These are phyloP conservation scores for Cephus runcator DNA, from an alignment of 2,888 invertebrate species.

Conservation along the genomic window DNA sequence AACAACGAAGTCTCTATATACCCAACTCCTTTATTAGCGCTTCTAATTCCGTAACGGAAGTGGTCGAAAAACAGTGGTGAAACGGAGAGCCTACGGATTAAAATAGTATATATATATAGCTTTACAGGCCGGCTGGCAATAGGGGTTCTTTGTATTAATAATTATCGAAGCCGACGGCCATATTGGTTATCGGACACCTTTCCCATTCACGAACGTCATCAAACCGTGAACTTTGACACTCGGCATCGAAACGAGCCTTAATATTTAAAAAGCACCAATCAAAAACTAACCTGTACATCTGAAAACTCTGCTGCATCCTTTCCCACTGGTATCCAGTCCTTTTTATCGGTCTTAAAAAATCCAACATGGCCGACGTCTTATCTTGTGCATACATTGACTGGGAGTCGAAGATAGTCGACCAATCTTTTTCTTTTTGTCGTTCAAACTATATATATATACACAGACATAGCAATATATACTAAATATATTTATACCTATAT, in stretches of 20 bases:
- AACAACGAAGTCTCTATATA: constrained; percentile 41
- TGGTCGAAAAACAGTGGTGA: constrained; percentile 52
- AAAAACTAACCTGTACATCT: neutral
- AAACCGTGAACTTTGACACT: neutral
- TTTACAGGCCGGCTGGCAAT: neutral
- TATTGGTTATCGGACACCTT: neutral
- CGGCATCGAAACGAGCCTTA: neutral
- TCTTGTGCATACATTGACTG: neutral
- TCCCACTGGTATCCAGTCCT: neutral
- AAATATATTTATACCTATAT: neutral
- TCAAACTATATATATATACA: neutral
- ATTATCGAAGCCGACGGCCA: constrained; percentile 32
- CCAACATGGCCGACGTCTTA: neutral
- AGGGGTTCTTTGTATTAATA: constrained; percentile 37
- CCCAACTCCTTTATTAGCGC: constrained; percentile 52
- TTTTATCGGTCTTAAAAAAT: neutral
- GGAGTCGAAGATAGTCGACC: neutral
- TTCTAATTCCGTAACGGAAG: constrained; percentile 61
- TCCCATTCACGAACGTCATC: neutral
- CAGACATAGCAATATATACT: neutral
- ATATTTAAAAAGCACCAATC: neutral
- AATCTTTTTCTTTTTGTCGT: neutral
- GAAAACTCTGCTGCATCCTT: neutral
- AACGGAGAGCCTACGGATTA: constrained; percentile 51
- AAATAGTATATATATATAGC: constrained; percentile 32